Base-by-base conservation (phyloP, 2,888 invertebrate genomes). In the Eugnorisma glareosa region DNA sequence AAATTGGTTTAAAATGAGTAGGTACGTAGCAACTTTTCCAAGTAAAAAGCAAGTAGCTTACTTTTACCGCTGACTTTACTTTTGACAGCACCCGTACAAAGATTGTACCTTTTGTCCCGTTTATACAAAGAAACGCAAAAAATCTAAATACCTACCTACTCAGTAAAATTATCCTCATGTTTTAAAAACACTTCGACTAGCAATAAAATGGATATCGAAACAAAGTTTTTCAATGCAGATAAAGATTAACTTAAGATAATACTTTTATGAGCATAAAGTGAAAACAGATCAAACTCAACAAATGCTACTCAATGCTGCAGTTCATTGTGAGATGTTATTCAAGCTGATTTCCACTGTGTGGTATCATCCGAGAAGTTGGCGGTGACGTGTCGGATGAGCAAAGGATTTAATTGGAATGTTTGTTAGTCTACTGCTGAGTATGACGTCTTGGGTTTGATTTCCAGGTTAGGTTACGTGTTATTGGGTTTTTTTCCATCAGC, bases 231-330 rank as follows among this genome's bases (percentile, higher is more conserved):
- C 77, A 80, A 77, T 63, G 74, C 35, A 67, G 28, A 51, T n/a
- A n/a, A n/a, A n/a, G n/a, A n/a, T n/a, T n/a, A n/a, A n/a, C n/a
- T n/a, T n/a, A n/a, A n/a, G n/a, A n/a, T 67, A 81, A 82, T 79
- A 73, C 64, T 86, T 73, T 82, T 84, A 82, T 82, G 67, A 78
- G 79, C 79, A 76, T 69, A 67, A 66, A 87, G 78, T 87, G 80
- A 79, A 86, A 81, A 88, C 86, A 86, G 82, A 88, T 86, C 75
- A 74, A 77, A 81, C 63, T 73, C 79, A 82, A 79, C 76, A 77
- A 77, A 68, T 40, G 57, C 57, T 79, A 77, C 77, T 69, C 79
- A 67, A 57, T 75, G 81, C 79, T 85, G 79, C 77, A 86, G 72
- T 77, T 73, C 69, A 67, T 59, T 76, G 66, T 15, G 71, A 54